Evolutionary conservation across 2,113 vertebrate genomes (phyloP).

Genomic region (Cinclus cinclus): DNA sequence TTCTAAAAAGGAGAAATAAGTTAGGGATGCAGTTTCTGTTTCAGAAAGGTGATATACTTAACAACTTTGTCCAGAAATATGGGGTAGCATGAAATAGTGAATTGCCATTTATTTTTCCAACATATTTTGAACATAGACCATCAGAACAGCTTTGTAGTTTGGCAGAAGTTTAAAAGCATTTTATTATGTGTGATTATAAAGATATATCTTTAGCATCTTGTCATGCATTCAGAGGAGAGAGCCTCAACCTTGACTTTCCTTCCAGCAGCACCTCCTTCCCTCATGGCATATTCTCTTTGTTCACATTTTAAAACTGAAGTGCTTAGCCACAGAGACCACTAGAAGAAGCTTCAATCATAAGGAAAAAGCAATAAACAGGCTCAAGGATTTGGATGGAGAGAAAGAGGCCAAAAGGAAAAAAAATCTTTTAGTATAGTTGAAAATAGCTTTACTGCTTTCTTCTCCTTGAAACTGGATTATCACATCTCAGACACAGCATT

Average conservation of each 20-base stretch:
- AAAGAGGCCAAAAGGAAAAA: neutral
- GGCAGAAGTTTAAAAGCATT: slow-evolving; percentile 30
- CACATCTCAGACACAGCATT: neutral
- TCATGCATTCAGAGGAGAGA: slow-evolving; percentile 3
- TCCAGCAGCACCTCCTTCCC: neutral
- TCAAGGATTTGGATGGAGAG: slow-evolving; percentile 9
- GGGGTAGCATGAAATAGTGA: neutral
- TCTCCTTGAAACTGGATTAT: slow-evolving; percentile 25
- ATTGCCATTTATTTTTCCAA: neutral
- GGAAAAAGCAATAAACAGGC: slow-evolving; percentile 39
- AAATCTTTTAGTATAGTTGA: neutral
- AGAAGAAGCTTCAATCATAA: slow-evolving; percentile 50
- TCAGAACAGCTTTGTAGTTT: slow-evolving; percentile 13
- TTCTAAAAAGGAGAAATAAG: neutral
- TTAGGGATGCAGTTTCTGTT: neutral
- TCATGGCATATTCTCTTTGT: slow-evolving; percentile 40
- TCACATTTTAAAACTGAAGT: slow-evolving; percentile 58
- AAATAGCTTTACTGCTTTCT: slow-evolving; percentile 19
- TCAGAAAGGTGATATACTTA: neutral
- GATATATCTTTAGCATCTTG: neutral
- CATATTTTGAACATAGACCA: neutral
- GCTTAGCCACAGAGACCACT: slow-evolving; percentile 2
- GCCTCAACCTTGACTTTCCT: slow-evolving; percentile 27
- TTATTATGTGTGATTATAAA: slow-evolving; percentile 21
- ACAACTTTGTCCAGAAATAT: neutral